Conservation (phyloP, 64 coral and sea anemone species). For the Montipora foliosa region DNA sequence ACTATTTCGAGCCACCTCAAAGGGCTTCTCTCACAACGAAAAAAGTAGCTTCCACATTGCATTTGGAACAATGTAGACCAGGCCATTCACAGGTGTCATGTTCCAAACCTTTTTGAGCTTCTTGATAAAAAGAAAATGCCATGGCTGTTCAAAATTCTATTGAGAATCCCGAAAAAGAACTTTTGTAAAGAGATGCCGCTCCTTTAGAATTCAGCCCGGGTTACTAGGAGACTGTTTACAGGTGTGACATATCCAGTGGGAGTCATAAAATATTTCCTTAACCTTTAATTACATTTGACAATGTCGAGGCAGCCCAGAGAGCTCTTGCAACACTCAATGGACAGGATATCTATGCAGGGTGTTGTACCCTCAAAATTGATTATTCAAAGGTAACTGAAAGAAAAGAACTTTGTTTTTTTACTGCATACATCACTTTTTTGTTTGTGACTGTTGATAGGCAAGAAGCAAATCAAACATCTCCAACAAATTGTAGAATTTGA, state of each 20-base stretch:
- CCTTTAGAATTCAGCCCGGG: too few species aligned
- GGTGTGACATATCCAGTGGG: too few species aligned
- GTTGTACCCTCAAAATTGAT: conserved; percentile 98
- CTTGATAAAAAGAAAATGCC: too few species aligned
- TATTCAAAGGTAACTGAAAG: conserved; percentile 92
- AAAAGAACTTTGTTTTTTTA: not conserved
- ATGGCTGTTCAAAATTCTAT: too few species aligned
- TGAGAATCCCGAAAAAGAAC: too few species aligned
- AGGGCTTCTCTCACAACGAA: too few species aligned
- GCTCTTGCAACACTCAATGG: conserved; percentile 93
- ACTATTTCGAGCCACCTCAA: too few species aligned
- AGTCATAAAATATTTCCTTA: conserved; percentile 15
- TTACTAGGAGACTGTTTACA: not conserved
- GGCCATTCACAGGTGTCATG: too few species aligned
- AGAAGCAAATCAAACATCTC: not conserved
- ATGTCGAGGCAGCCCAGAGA: conserved; percentile 92
- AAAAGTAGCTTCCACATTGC: too few species aligned
- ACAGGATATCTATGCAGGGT: conserved; percentile 98
- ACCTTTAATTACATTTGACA: conserved; percentile 88
- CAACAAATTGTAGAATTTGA: not conserved
- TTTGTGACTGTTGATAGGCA: not conserved
- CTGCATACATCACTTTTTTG: not conserved
- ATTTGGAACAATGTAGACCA: too few species aligned
- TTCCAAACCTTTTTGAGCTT: too few species aligned
- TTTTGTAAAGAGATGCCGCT: too few species aligned